Evolutionary conservation across 1,140 invertebrate genomes (phyloP).

Genomic region (Leucophenga varia): DNA sequence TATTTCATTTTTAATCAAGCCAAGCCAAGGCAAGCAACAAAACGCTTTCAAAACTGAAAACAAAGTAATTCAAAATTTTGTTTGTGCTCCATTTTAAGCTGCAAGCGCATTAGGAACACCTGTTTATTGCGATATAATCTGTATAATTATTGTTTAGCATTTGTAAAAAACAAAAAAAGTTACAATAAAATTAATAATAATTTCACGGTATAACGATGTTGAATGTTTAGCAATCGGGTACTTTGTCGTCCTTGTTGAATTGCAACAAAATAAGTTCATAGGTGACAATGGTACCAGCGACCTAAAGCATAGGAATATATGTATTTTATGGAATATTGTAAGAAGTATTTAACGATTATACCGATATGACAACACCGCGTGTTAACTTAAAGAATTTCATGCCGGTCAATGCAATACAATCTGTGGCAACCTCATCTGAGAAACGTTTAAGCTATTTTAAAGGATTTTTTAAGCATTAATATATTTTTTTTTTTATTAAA

Average conservation of each 20-base stretch:
- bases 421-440: constrained; percentile 62
- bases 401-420: constrained; percentile 64
- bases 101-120: no score
- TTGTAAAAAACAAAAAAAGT: no score
- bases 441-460: constrained; percentile 61
- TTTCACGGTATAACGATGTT: background rate
- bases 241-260: constrained; percentile 58
- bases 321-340: background rate
- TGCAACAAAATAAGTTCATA: constrained; percentile 70
- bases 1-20: constrained; percentile 35
- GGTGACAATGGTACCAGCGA: constrained; percentile 70
- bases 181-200: constrained; percentile 22
- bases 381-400: constrained; percentile 67
- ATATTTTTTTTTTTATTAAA: background rate
- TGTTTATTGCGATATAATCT: no score
- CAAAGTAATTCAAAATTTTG: no score
- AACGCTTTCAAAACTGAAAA: no score
- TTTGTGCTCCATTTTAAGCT: no score
- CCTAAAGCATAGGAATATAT: constrained; percentile 55
- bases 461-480: background rate
- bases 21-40: no score
- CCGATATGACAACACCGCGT: constrained; percentile 65
- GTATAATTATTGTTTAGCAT: no score
- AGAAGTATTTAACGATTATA: constrained; percentile 43
- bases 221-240: constrained; percentile 32